Evolutionary conservation across 1,140 invertebrate genomes (phyloP).

Genomic region (Bombus picipes): DNA sequence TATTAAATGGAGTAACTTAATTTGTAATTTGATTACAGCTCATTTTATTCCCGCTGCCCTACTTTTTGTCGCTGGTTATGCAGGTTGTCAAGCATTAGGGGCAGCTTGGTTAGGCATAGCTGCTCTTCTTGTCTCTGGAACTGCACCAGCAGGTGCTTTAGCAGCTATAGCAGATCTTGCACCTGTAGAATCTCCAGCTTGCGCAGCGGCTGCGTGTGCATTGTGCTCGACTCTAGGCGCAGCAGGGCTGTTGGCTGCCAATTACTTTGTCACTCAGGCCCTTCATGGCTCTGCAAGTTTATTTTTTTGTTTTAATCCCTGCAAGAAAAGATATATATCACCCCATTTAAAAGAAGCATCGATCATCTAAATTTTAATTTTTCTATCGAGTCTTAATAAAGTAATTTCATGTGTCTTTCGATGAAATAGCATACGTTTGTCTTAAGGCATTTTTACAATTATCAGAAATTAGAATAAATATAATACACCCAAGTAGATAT

Average conservation of each 20-base stretch:
- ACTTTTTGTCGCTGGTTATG: constrained; percentile 85
- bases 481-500: not conserved
- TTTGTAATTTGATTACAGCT: constrained; percentile 72
- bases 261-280: constrained; percentile 85
- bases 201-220: constrained; percentile 84
- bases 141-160: constrained; percentile 84
- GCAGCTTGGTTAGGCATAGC: constrained; percentile 85
- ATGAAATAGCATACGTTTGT: no score
- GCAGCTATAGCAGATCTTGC: constrained; percentile 85
- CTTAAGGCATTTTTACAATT: no score
- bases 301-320: constrained; percentile 61
- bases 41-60: constrained; percentile 85
- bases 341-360: not conserved
- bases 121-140: constrained; percentile 84
- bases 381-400: no score
- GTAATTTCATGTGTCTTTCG: no score
- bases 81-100: constrained; percentile 84
- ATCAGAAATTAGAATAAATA: no score
- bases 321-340: constrained; percentile 72
- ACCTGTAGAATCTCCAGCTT: constrained; percentile 81
- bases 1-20: not conserved
- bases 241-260: constrained; percentile 84
- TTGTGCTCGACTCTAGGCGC: constrained; percentile 84
- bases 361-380: no score
- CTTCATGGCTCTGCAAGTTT: constrained; percentile 84